Evolutionary conservation across 1,140 invertebrate genomes (phyloP).

Genomic region (Octopus sinensis): DNA sequence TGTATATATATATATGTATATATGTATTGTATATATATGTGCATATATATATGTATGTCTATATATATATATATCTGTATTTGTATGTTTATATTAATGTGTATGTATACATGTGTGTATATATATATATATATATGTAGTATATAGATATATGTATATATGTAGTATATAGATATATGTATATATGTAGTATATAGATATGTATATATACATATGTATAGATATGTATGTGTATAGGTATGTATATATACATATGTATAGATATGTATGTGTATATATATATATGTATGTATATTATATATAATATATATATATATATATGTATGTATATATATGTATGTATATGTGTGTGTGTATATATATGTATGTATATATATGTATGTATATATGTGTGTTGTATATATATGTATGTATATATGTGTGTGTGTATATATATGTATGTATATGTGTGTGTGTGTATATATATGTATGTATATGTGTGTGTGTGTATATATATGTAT

Average conservation of each 20-base stretch:
- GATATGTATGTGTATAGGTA: neutral
- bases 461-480: too few species aligned
- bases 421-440: neutral
- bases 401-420: too few species aligned
- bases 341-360: too few species aligned
- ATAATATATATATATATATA: neutral
- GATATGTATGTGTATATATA: neutral
- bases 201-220: neutral
- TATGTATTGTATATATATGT: neutral
- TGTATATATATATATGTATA: neutral
- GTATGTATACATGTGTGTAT: neutral
- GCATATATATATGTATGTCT: neutral
- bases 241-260: neutral
- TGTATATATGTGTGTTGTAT: too few species aligned
- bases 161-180: neutral
- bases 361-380: neutral
- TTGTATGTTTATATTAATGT: neutral
- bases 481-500: neutral
- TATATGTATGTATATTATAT: neutral
- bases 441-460: too few species aligned
- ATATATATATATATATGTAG: neutral
- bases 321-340: neutral
- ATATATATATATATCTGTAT: slow-evolving; percentile 3
- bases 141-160: too few species aligned
- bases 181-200: neutral